Evolutionary conservation across 2,797 vertebrate genomes (phyloP), one percentile per base, ranked within the genome.

Genomic region (Pangasius mekongensis): DNA sequence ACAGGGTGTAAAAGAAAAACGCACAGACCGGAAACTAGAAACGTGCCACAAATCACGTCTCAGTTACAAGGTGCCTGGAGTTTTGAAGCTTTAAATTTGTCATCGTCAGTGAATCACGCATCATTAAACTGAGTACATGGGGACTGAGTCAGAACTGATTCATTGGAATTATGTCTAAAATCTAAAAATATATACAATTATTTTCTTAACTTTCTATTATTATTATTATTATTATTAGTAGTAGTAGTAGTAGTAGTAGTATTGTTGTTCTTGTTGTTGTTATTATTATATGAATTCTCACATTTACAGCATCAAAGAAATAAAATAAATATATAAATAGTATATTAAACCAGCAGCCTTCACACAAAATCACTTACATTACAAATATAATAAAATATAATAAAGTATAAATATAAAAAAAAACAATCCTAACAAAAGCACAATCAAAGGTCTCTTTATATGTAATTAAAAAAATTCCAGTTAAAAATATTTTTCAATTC

Each of bases 151-250:
- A 83, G 6, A 64, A 27, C 20, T 18, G n/a, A 66, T 47, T 64
- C 47, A 83, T 8, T 64, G 0, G 9, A 47, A 66, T 43, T 47
- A 64, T 83, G 47, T 0, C 8, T 7, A 8, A 8, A 33, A 16
- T 76, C 24, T 76, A 76, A 76, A 76, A 49, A 76, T 8, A 52
- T 76, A n/a, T 14, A 4, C 1, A 52, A 52, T 49, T 4, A n/a
- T 30, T 30, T 77, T 52, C 27, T 20, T 54, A 8, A 30, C 13
- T 18, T 7, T 49, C 2, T n/a, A 49, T 76, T 76, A 49, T 49
- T 76, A 47, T 74, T 74, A 11, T 73, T 74, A 27, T 27, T 71
- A 71, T 74, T 74, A 27, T 47, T n/a, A n/a, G n/a, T n/a, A n/a
- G n/a, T n/a, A n/a, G n/a, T n/a, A n/a, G n/a, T n/a, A n/a, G n/a